Base-by-base conservation (phyloP, 2,797 vertebrate genomes). In the Protonibea diacanthus region DNA sequence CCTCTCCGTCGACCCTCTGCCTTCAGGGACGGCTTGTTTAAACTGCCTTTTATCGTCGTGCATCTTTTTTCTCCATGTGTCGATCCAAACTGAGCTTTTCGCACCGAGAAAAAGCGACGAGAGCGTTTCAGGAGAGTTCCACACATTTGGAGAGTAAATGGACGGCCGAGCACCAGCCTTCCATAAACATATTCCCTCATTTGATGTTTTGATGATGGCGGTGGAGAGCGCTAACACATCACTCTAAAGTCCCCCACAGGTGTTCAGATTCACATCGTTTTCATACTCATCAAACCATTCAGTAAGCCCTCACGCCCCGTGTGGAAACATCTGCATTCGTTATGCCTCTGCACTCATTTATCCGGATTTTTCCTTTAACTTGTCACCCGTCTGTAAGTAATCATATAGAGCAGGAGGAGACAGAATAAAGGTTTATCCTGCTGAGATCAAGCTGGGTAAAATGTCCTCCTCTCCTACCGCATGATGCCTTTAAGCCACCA, bases 1-100 rank as follows among this genome's bases (percentile, higher is more conserved):
- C 51, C 29, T 64, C 49, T 72, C 62, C 29, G 51, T 48, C 76
- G 59, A 2, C 55, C 42, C 63, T 25, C 38, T 21, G 15, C 75
- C 85, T 79, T 67, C 81, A 29, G 84, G 77, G 74, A 45, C 1
- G 14, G 27, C 53, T 59, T 60, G 58, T 86, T 74, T 67, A 71
- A 83, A 76, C 29, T 61, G 56, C 29, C 44, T 44, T 62, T 29
- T 80, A 9, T 87, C 57, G 73, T 67, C 25, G 0, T 15, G 67
- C 21, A 71, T 38, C 33, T 38, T 9, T 33, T 38, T 38, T 7
- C 2, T 0, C 53, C 74, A 7, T 0, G 18, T 56, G 33, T 38
- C 33, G 33, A 38, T 38, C 33, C 33, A 9, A 38, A 29, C 38
- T 29, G 45, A 60, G 14, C 5, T 67, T 67, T 80, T 67, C 40